These are phyloP conservation scores for Parasteatoda tepidariorum DNA, from an alignment of 1,140 invertebrate genomes.

Conservation along the genomic window DNA sequence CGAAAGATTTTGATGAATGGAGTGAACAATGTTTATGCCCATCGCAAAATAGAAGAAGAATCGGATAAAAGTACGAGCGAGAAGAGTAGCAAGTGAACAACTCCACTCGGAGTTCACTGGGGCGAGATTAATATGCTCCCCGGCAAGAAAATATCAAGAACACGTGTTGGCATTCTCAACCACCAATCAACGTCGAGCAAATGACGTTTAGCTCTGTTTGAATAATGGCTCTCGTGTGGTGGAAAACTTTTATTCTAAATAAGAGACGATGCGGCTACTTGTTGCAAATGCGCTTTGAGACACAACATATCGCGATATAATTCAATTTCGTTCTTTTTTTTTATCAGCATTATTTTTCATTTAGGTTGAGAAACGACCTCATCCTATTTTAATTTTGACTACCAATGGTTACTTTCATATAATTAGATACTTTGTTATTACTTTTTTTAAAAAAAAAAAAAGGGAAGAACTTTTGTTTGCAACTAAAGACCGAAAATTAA, in stretches of 20 bases:
- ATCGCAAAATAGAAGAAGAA: conserved; percentile 10
- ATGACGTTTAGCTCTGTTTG: conserved; percentile 54
- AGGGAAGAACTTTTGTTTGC: too few species aligned
- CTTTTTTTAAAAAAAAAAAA: too few species aligned
- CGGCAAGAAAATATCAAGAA: conserved; percentile 51
- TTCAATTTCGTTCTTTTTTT: too few species aligned
- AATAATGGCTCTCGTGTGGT: conserved; percentile 24
- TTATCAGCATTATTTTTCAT: too few species aligned
- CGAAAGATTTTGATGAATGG: conserved; percentile 49
- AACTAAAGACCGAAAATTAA: too few species aligned
- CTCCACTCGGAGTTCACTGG: conserved; percentile 34
- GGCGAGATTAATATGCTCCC: conserved; percentile 52
- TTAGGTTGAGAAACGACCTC: too few species aligned
- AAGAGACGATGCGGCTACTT: not conserved
- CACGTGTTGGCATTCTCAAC: conserved; percentile 55
- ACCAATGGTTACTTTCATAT: too few species aligned
- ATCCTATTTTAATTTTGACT: too few species aligned
- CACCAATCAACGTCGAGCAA: conserved; percentile 46
- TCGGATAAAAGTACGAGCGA: conserved; percentile 36
- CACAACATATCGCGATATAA: too few species aligned
- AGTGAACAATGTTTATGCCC: conserved; percentile 27
- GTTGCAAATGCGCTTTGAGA: not conserved
- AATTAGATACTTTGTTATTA: too few species aligned
- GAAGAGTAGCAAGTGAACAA: not conserved
- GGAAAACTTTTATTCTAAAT: not conserved